Evolutionary conservation across 2,888 invertebrate genomes (phyloP).

Genomic region (Drosophila bunnanda): DNA sequence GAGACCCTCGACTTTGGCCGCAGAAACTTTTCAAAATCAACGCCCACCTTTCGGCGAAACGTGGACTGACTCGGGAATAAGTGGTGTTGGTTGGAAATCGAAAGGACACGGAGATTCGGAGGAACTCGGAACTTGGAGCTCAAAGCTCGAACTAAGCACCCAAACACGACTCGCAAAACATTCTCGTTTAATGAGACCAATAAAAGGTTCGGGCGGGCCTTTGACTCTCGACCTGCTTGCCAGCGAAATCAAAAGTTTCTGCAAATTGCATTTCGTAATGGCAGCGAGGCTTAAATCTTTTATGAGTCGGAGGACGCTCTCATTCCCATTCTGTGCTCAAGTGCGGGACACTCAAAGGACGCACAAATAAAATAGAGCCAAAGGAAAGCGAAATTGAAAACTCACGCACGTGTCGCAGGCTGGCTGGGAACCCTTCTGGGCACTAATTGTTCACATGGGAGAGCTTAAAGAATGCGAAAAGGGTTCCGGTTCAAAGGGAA

Average conservation of each 20-base stretch:
- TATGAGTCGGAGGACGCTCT: conserved; percentile 56
- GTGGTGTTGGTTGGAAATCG: conserved; percentile 57
- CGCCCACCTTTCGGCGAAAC: conserved; percentile 68
- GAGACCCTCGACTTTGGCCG: conserved; percentile 25
- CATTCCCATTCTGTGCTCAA: conserved; percentile 31
- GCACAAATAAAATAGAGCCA: conserved; percentile 26
- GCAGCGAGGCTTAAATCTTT: conserved; percentile 76
- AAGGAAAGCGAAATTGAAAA: conserved; percentile 73
- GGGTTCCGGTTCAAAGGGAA: conserved; percentile 31
- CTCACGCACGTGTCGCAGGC: conserved; percentile 72
- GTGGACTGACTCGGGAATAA: conserved; percentile 63
- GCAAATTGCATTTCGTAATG: conserved; percentile 77
- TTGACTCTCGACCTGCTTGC: conserved; percentile 32
- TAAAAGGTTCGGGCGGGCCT: conserved; percentile 63
- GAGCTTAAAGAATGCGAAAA: conserved; percentile 50
- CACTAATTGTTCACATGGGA: conserved; percentile 74
- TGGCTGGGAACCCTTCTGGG: conserved; percentile 61
- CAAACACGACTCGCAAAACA: conserved; percentile 55
- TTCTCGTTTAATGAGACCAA: conserved; percentile 78
- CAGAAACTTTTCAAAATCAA: conserved; percentile 73
- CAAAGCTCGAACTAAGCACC: conserved; percentile 6
- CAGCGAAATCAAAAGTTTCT: conserved; percentile 75
- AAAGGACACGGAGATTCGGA: conserved; percentile 42
- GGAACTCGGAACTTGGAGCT: conserved; percentile 24
- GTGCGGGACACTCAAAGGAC: not conserved